These are phyloP conservation scores for Himalopsyche japonica DNA, from an alignment of 2,888 invertebrate species.

Conservation along the genomic window DNA sequence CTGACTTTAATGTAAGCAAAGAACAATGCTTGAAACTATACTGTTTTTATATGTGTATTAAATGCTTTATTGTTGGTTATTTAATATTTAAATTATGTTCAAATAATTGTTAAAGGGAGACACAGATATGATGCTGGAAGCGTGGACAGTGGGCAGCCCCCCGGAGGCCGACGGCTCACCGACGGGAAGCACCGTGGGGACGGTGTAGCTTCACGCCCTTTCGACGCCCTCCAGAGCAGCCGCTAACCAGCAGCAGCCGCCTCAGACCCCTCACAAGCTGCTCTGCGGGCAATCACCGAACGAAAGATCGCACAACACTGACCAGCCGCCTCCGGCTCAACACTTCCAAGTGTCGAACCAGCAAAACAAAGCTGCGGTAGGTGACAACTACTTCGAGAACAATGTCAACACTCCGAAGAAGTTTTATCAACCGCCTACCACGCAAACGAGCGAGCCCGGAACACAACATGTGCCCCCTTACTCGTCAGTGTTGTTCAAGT, in stretches of 20 bases:
- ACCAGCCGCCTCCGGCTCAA: background rate
- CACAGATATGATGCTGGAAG: constrained; percentile 65
- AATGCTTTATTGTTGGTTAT: background rate
- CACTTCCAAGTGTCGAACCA: background rate
- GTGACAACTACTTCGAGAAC: background rate
- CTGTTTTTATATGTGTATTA: too few species aligned
- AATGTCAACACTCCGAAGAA: constrained; percentile 3
- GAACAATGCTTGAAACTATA: too few species aligned
- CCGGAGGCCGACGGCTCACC: constrained; percentile 47
- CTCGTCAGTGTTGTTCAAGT: background rate
- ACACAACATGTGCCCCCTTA: background rate
- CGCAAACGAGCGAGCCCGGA: background rate
- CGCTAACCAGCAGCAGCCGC: background rate
- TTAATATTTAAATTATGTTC: background rate
- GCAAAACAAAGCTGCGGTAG: background rate
- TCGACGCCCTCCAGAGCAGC: constrained; percentile 19
- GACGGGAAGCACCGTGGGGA: constrained; percentile 32
- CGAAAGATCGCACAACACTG: background rate
- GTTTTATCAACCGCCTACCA: background rate
- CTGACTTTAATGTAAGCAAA: too few species aligned
- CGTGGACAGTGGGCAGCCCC: constrained; percentile 54
- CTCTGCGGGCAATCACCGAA: background rate
- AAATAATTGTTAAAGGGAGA: constrained; percentile 59
- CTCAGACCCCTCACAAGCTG: background rate
- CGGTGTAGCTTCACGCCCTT: constrained; percentile 35